Evolutionary conservation across 1,140 invertebrate species (phyloP), one percentile per base, ranked within the genome.

Genomic region (Apis florea): DNA sequence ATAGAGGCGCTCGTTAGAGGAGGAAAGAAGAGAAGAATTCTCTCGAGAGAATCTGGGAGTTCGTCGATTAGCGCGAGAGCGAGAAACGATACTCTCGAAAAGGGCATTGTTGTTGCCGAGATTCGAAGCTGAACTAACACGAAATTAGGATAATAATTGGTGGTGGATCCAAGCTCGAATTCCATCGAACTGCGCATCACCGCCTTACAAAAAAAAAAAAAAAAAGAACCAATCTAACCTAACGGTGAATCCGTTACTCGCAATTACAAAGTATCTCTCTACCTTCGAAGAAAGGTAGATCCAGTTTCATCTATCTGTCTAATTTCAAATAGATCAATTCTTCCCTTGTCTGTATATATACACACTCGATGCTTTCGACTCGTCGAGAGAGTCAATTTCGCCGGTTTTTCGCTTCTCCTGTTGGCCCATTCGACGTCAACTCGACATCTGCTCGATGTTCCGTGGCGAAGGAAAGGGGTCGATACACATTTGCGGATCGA

Each of bases 321-420:
- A 6, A 0, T 11, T 24, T 15, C 12, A 71, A 86, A 85, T 71
- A n/a, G 70, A 74, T 86, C 74, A 83, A 59, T 64, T 58, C 54
- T 66, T 31, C 19, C 1, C 3, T 6, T 26, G 56, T n/a, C 5
- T 40, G 6, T 40, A 40, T 40, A 40, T 6, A 40, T 6, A 40
- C 31, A 6, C 31, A 40, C 31, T 6, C 31, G 31, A 40, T 40
- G 31, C 31, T 31, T 66, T 19, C 24, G 59, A 6, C 63, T 56
- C 67, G 51, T 63, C 24, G 15, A 19, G 51, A 15, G 71, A 75
- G 26, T 79, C 75, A 58, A 76, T 75, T 56, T 63, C 47, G 15
- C n/a, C 21, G 12, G 24, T n/a, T 51, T 63, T 51, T 64, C 24
- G 15, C 5, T 17, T 8, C 10, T 1, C 6, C 11, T 26, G 31